Evolutionary conservation across 2,888 invertebrate genomes (phyloP).

Genomic region (Caenorhabditis auriculariae): DNA sequence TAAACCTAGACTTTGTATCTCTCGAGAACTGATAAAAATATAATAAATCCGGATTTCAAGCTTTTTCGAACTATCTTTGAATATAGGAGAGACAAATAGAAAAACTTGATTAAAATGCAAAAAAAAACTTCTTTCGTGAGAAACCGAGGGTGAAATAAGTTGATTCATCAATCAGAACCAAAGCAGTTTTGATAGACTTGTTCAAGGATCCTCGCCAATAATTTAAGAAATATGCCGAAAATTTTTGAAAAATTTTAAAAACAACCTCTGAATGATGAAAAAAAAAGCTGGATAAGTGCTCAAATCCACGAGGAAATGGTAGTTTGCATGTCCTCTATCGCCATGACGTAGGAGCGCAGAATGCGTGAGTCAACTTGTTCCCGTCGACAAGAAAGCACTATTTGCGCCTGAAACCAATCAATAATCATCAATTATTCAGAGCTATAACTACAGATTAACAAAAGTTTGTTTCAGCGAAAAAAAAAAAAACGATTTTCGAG

Average conservation of each 20-base stretch:
- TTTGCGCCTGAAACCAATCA: constrained; percentile 10
- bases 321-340: constrained; percentile 26
- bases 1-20: not conserved
- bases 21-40: not conserved
- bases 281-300: not conserved
- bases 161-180: not conserved
- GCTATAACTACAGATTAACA: too few relatives aligned
- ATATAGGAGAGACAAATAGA: not conserved
- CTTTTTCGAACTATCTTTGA: too few relatives aligned
- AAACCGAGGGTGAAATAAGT: not conserved
- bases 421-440: too few relatives aligned
- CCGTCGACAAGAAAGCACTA: constrained; percentile 7
- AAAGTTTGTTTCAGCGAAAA: too few relatives aligned
- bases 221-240: not conserved
- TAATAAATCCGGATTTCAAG: too few relatives aligned
- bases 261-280: not conserved
- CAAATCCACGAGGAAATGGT: constrained; percentile 20
- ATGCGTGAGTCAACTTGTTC: constrained; percentile 16
- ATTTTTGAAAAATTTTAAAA: not conserved
- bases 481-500: too few relatives aligned
- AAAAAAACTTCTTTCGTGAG: not conserved
- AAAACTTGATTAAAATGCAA: not conserved
- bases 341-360: constrained; percentile 12
- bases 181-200: not conserved
- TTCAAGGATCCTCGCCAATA: not conserved